Conservation (phyloP, 2,797 vertebrate species). For the Danio kyathit region DNA sequence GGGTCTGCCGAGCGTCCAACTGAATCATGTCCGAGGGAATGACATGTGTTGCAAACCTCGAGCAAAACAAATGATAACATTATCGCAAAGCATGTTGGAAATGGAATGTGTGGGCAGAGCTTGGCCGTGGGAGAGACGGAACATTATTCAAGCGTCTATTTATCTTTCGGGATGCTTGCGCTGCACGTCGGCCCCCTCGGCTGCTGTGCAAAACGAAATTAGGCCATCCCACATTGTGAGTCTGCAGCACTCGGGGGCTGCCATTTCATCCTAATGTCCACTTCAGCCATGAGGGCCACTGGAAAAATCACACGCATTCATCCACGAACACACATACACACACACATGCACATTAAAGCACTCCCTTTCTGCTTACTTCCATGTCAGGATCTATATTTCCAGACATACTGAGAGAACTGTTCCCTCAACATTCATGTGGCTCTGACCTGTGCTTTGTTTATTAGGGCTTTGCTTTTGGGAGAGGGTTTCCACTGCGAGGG, state of each 20-base stretch:
- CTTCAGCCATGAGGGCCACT: slow-evolving; percentile 51
- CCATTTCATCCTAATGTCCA: slow-evolving; percentile 64
- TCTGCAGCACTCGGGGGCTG: slow-evolving; percentile 50
- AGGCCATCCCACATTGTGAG: slow-evolving; percentile 51
- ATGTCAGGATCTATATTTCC: slow-evolving; percentile 42
- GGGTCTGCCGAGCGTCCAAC: slow-evolving; percentile 39
- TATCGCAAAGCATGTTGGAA: slow-evolving; percentile 46
- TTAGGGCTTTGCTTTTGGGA: slow-evolving; percentile 45
- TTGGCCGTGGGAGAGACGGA: slow-evolving; percentile 47
- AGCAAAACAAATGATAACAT: slow-evolving; percentile 55
- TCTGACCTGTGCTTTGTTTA: slow-evolving; percentile 55
- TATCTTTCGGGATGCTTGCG: slow-evolving; percentile 51
- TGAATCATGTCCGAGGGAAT: slow-evolving; percentile 41
- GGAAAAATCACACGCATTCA: slow-evolving; percentile 49
- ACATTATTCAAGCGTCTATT: slow-evolving; percentile 56
- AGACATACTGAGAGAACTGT: slow-evolving; percentile 43
- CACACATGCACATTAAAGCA: slow-evolving; percentile 4
- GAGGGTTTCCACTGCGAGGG: slow-evolving; percentile 43
- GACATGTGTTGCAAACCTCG: slow-evolving; percentile 33
- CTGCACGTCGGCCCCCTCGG: slow-evolving; percentile 42
- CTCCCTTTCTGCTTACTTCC: slow-evolving; percentile 43
- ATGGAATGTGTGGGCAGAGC: slow-evolving; percentile 54
- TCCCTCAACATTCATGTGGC: slow-evolving; percentile 1
- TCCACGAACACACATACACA: slow-evolving; percentile 25
- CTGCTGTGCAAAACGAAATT: slow-evolving; percentile 55